Evolutionary conservation across 2,113 vertebrate species (phyloP), one percentile per base, ranked within the genome.

Genomic region (Rynchops niger): DNA sequence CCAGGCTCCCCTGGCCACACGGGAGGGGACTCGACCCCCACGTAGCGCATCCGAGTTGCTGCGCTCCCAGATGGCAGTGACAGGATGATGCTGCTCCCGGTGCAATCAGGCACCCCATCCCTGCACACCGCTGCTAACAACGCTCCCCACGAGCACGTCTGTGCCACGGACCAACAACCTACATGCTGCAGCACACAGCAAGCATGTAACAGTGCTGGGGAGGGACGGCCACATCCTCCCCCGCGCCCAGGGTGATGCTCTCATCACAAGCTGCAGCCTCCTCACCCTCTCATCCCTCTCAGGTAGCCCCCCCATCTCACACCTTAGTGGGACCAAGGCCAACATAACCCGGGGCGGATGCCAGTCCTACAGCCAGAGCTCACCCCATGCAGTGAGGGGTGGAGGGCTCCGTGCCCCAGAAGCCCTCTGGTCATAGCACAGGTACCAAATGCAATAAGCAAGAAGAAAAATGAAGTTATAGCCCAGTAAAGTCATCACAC

Each of bases 81-180:
- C 43, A 71, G 43, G 52, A 34, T 0, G 2, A 4, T n/a, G 45
- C 67, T 66, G 50, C 42, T 80, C 40, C 49, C 0, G 0, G 27
- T 0, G 3, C 56, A 30, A 63, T 22, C 49, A 22, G 32, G 30
- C 45, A 63, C 0, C 11, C 58, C 65, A 73, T 47, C 40, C 40
- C 45, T 11, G 27, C 1, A 25, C 65, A 65, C 12, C 8, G 1
- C 43, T 27, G 11, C 81, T 38, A 42, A 36, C 30, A 58, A 52
- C 0, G 0, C 30, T 66, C 29, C 47, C 36, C 77, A 34, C 0
- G 5, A 89, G 55, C 42, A 17, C 67, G 15, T 11, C 53, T 34
- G 22, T 36, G 38, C 53, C 52, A 42, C 1, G 1, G 50, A n/a
- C 30, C 9, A 14, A 34, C 52, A 43, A 25, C 38, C 58, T 13